phyloP scores from a whole-genome alignment of 2,797 vertebrate species.

The Threskiornis aethiopicus region DNA sequence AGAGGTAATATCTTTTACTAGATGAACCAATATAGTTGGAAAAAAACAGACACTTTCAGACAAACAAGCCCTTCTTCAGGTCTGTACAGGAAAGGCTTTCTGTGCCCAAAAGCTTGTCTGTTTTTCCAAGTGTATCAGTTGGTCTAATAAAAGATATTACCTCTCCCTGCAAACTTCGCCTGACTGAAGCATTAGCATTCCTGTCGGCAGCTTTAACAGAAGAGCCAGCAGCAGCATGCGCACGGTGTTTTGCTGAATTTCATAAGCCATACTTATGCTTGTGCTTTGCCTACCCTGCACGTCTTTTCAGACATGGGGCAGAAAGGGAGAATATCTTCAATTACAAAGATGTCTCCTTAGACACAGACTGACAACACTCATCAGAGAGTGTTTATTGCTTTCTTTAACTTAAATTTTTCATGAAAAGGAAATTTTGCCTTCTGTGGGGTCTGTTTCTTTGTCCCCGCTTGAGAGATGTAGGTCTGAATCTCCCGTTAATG shows the following conservation, averaged over 20 bases:
- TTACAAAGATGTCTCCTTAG: neutral
- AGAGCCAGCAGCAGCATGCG: neutral
- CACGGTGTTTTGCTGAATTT: neutral
- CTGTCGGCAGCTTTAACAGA: neutral
- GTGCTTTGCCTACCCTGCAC: neutral
- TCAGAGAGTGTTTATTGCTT: neutral
- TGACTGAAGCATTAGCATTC: neutral
- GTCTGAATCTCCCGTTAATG: neutral
- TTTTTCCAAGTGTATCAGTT: slow-evolving; percentile 1
- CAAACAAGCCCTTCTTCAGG: neutral
- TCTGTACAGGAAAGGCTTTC: neutral
- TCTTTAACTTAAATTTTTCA: neutral
- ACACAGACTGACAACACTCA: neutral
- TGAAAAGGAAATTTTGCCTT: neutral
- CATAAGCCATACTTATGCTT: neutral
- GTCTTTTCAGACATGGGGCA: neutral
- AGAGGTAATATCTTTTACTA: neutral
- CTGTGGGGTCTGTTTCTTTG: neutral
- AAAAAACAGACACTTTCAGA: neutral
- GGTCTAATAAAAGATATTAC: neutral
- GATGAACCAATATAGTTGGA: neutral
- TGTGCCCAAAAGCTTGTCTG: neutral
- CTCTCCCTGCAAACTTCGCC: neutral
- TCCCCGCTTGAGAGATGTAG: neutral
- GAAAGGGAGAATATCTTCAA: neutral